These are phyloP conservation scores for Percopsis transmontana DNA, from an alignment of 2,113 vertebrate species.

Conservation along the genomic window DNA sequence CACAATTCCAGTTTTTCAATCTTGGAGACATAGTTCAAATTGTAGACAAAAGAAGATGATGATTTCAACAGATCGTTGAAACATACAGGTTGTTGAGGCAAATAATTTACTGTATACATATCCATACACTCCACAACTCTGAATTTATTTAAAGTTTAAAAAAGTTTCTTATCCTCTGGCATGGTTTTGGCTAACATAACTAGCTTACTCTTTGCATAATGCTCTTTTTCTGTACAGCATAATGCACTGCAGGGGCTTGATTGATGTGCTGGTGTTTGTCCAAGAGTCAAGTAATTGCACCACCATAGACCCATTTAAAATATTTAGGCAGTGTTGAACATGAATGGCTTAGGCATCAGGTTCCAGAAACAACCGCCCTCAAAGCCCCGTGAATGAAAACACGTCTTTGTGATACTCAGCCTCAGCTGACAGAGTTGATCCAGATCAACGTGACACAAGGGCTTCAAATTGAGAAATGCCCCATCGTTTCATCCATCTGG, in stretches of 20 bases:
- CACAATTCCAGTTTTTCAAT: no score
- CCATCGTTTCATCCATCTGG: constrained; percentile 21
- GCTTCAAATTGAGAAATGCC: constrained; percentile 29
- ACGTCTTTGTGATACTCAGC: constrained; percentile 30
- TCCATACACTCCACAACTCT: no score
- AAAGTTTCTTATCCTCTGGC: no score
- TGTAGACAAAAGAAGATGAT: no score
- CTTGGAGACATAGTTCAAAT: no score
- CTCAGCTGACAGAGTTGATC: constrained; percentile 35
- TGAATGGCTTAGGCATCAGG: constrained; percentile 59
- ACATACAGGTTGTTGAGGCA: no score
- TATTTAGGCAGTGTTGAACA: constrained; percentile 75
- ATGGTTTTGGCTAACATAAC: no score
- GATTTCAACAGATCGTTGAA: no score
- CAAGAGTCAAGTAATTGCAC: constrained; percentile 74
- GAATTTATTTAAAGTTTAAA: no score
- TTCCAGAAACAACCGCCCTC: constrained; percentile 68
- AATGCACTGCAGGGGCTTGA: constrained; percentile 37
- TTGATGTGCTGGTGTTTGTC: constrained; percentile 67
- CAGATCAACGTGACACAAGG: constrained; percentile 14
- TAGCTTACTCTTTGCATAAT: no score
- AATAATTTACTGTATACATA: no score
- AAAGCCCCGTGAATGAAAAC: constrained; percentile 41
- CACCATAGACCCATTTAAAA: constrained; percentile 73
- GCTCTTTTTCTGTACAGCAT: background rate